phyloP scores from a whole-genome alignment of 1,140 invertebrate species.

The Macrobrachium nipponense region DNA sequence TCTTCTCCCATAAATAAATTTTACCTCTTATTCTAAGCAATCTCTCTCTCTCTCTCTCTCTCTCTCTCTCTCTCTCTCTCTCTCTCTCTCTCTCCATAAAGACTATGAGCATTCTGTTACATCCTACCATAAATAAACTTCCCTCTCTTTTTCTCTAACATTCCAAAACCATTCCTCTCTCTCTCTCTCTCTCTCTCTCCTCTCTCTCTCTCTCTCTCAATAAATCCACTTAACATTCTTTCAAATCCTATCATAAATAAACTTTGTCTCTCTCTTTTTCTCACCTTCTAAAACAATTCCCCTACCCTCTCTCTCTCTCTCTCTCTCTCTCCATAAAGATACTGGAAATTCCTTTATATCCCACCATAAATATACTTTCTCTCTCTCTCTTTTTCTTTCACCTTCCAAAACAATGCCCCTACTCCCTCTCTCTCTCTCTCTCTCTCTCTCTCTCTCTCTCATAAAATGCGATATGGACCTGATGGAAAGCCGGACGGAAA shows the following conservation, averaged over 20 bases:
- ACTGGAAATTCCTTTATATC: neutral
- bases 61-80: neutral
- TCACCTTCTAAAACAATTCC: neutral
- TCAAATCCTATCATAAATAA: neutral
- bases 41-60: constrained; percentile 27
- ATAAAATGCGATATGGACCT: neutral
- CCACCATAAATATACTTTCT: neutral
- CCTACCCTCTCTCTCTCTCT: constrained; percentile 18
- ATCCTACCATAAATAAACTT: neutral
- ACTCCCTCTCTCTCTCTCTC: constrained; percentile 12
- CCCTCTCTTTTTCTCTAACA: neutral
- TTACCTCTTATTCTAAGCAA: neutral
- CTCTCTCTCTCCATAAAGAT: constrained; percentile 6
- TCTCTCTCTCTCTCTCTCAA: constrained; percentile 1
- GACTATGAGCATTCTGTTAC: neutral
- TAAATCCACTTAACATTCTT: neutral
- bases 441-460: constrained; percentile 27
- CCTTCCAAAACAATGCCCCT: neutral
- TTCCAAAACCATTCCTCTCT: neutral
- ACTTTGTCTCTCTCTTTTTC: constrained; percentile 13
- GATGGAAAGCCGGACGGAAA: no score
- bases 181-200: constrained; percentile 1
- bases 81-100: neutral
- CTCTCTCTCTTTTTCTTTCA: constrained; percentile 22
- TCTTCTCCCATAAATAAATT: neutral